Evolutionary conservation across 2,888 invertebrate species (phyloP), one percentile per base, ranked within the genome.

Genomic region (Phortica magna): DNA sequence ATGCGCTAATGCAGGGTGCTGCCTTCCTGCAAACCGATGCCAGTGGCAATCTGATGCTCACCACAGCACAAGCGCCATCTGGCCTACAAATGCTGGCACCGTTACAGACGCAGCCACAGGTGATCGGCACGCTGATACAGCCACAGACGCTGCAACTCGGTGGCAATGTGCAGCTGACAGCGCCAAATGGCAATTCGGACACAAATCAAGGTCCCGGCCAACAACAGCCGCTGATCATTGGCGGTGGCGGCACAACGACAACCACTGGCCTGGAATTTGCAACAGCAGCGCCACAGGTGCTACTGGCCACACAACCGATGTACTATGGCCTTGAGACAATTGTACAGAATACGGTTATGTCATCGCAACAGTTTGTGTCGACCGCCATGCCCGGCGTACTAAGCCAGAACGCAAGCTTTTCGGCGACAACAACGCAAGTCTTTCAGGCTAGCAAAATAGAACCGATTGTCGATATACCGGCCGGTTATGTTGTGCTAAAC

Each of bases 271-370:
- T 90, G 61, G 91, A 91, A 42, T 84, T 91, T 76, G 78, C 90
- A 31, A 84, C 89, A 1, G 82, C 83, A 43, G 73, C 84, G 7
- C 94, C 93, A 48, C 91, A 91, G 68, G 94, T 94, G 92, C 93
- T 94, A 86, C 89, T 94, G 76, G 88, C 89, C 68, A 95, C 95
- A 17, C 96, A 96, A 84, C 96, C 96, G 5, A 95, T 96, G 85
- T 96, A 96, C 86, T 96, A 96, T 84, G 96, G 96, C 0, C 93
- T 96, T 80, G 96, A 97, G 92, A 96, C 96, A 0, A 96, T 96
- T 75, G 96, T 97, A 2, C 96, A 96, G 91, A 97, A 96, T 87
- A 96, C 96, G 5, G 96, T 96, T 0, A 96, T 96, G 96, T 96
- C 96, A n/a, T 96, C 96, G 31, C 96, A 96, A 89, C 96, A 96